Conservation (phyloP, 2,113 vertebrate species). For the Cathartes aura region DNA sequence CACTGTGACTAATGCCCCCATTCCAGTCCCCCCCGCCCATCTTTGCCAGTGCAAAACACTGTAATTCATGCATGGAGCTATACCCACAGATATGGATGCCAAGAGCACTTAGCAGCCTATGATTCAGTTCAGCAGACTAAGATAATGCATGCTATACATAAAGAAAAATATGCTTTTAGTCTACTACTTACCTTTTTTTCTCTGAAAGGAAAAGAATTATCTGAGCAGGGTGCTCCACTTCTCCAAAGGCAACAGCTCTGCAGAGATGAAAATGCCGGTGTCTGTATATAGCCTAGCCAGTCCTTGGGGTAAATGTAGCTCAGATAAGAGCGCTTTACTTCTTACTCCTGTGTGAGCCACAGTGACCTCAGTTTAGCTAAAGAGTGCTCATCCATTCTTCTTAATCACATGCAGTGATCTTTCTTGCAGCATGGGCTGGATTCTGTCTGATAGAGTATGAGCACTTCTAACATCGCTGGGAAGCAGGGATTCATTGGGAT, state of each 20-base stretch:
- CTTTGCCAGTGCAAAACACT: neutral
- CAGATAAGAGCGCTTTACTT: neutral
- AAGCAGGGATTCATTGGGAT: neutral
- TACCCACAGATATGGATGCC: neutral
- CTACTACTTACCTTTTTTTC: neutral
- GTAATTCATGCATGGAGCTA: neutral
- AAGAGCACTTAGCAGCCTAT: neutral
- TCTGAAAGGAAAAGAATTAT: neutral
- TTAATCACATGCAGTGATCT: neutral
- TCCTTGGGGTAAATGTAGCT: neutral
- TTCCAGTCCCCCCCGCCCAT: neutral
- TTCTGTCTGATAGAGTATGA: neutral
- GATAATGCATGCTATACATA: neutral
- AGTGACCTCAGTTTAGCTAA: neutral
- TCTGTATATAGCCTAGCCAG: neutral
- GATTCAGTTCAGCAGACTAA: neutral
- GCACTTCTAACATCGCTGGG: neutral
- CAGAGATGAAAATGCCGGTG: neutral
- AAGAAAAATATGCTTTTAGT: slow-evolving; percentile 7
- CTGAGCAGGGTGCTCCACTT: neutral
- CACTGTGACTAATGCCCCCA: neutral
- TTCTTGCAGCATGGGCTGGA: neutral
- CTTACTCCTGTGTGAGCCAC: neutral
- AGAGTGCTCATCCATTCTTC: neutral
- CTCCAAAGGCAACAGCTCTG: neutral